Evolutionary conservation across 2,797 vertebrate species (phyloP).

Genomic region (Lithobates pipiens): DNA sequence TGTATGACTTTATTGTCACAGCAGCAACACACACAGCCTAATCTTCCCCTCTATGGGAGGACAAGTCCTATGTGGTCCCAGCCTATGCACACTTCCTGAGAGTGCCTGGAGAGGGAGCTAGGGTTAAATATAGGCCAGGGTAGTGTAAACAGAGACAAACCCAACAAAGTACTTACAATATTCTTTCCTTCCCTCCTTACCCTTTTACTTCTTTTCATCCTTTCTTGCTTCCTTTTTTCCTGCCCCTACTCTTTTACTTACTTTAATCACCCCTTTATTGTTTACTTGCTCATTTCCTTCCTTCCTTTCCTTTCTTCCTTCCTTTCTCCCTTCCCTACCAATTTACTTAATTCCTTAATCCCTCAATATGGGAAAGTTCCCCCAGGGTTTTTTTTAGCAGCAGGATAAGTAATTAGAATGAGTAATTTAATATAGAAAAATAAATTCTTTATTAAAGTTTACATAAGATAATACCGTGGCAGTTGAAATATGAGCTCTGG

Average conservation of each 20-base stretch:
- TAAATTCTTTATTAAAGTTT: no score
- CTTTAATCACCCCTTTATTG: background rate
- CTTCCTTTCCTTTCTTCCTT: background rate
- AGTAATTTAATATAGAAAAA: no score
- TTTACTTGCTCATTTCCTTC: background rate
- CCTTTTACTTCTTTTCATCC: background rate
- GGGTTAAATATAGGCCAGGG: constrained; percentile 4
- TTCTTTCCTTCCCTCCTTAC: background rate
- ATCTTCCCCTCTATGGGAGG: background rate
- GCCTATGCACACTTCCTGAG: background rate
- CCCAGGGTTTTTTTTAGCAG: no score
- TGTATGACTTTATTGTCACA: constrained; percentile 10
- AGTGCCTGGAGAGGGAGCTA: background rate
- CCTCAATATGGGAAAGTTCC: no score
- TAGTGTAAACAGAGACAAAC: background rate
- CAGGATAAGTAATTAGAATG: no score
- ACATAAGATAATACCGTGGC: no score
- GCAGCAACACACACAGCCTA: background rate
- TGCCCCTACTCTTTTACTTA: background rate
- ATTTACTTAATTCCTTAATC: background rate
- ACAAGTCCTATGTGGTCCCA: background rate
- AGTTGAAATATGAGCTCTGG: no score
- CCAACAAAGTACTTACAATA: no score
- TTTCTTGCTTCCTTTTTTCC: background rate
- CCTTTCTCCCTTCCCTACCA: background rate